A percentile compares a stretch with the other conserved stretches of the same genome.
Conservation (phyloP, 2,888 invertebrate genomes). For the Pachydiplax longipennis region DNA sequence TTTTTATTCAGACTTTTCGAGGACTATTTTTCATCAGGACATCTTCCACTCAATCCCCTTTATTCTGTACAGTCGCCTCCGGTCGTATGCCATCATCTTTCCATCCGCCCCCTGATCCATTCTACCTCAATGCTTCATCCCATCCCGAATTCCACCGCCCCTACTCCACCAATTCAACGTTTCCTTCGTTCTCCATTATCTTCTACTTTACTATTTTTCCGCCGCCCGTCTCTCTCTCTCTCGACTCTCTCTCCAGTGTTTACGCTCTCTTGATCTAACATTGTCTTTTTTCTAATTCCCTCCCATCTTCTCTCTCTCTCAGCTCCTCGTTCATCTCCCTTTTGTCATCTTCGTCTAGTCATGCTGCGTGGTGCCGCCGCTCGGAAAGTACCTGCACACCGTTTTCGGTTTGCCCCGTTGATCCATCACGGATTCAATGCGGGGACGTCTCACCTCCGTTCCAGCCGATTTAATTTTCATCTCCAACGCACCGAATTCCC, state of each 20-base stretch:
- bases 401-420: too few relatives aligned
- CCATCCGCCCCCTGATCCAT: neutral
- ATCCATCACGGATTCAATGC: too few relatives aligned
- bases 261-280: neutral
- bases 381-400: too few relatives aligned
- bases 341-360: neutral
- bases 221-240: neutral
- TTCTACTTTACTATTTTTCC: neutral
- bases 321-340: neutral
- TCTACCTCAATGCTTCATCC: neutral
- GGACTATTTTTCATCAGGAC: neutral
- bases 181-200: neutral
- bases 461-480: too few relatives aligned
- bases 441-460: too few relatives aligned
- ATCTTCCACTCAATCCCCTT: neutral
- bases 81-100: neutral
- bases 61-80: neutral
- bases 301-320: neutral
- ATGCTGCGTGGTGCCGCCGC: too few relatives aligned
- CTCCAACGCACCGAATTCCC: too few relatives aligned
- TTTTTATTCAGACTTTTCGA: neutral
- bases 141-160: neutral
- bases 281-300: neutral
- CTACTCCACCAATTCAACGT: too few relatives aligned
- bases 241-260: neutral